Base-by-base conservation (phyloP, 2,113 vertebrate genomes). In the Octodon degus region DNA sequence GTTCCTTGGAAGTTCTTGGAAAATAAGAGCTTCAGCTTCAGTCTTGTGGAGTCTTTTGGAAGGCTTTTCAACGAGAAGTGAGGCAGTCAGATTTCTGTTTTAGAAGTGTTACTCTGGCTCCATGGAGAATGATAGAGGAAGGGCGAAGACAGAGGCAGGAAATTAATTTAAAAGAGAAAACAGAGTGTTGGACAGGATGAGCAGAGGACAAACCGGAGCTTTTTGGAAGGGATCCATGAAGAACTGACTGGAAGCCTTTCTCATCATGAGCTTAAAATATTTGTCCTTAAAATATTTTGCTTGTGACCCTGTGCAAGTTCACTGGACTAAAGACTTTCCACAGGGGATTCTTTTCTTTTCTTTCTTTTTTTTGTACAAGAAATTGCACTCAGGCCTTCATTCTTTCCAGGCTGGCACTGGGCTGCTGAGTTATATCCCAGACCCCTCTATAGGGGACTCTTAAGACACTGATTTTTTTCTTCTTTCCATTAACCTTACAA, bases 231-330 rank as follows among this genome's bases (percentile, higher is more conserved):
- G 37, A 81, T 34, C n/a, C 34, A 7, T 0, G 7, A 55, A 13
- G 68, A n/a, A 14, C n/a, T 63, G 16, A 40, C 68, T 43, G 40
- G 16, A 5, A 40, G 40, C 67, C 30, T 85, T 76, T 72, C 70
- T 58, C 17, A 34, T 63, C 60, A 37, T 3, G 14, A 27, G 9
- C 25, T 43, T 20, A 14, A 22, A 19, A 0, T 74, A 80, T 60
- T 76, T 95, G 68, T 76, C 87, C 86, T 87, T 85, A 87, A 77
- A 89, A 87, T 70, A 70, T 70, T 70, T 70, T 37, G 37, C 7
- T 47, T 74, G 9, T 91, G 83, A 68, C 79, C 40, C 83, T 83
- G 20, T 7, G 63, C 62, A 76, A 2, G 1, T 50, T 70, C 74
- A 62, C 62, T 60, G 68, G 37, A 72, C 7, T 53, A 70, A 65